phyloP scores from a whole-genome alignment of 2,888 invertebrate species.

The Morinoia aosen region DNA sequence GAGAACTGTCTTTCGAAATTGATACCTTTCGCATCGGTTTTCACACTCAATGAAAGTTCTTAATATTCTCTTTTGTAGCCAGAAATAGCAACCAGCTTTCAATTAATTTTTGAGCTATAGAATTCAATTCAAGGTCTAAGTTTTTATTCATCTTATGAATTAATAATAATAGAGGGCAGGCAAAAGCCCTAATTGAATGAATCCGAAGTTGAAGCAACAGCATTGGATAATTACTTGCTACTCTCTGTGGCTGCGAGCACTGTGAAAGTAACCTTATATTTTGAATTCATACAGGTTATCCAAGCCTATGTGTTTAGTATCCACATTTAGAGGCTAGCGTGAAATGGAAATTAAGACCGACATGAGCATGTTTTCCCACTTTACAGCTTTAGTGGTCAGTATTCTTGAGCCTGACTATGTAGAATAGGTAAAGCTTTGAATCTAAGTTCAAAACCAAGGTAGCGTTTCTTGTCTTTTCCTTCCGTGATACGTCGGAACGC shows the following conservation, averaged over 20 bases:
- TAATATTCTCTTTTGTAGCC: background rate
- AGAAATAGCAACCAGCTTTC: background rate
- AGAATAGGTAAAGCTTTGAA: too few species aligned
- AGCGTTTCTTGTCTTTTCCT: too few species aligned
- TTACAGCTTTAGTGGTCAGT: too few species aligned
- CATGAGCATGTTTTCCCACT: too few species aligned
- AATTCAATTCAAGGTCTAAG: background rate
- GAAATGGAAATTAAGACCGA: too few species aligned
- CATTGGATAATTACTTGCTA: background rate
- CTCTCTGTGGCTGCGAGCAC: background rate
- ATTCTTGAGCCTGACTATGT: too few species aligned
- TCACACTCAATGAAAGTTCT: background rate
- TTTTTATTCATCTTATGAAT: background rate
- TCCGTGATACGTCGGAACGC: too few species aligned
- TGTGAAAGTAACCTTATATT: background rate
- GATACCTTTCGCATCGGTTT: background rate
- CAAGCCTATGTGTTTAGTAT: too few species aligned
- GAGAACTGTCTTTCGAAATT: too few species aligned
- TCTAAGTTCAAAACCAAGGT: too few species aligned
- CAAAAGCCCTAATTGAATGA: background rate
- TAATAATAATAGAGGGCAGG: background rate
- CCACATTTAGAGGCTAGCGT: too few species aligned
- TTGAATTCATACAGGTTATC: background rate
- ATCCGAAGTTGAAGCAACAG: background rate
- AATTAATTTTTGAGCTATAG: background rate